Evolutionary conservation across 2,797 vertebrate species (phyloP), one percentile per base, ranked within the genome.

Genomic region (Xiphophorus birchmanni): DNA sequence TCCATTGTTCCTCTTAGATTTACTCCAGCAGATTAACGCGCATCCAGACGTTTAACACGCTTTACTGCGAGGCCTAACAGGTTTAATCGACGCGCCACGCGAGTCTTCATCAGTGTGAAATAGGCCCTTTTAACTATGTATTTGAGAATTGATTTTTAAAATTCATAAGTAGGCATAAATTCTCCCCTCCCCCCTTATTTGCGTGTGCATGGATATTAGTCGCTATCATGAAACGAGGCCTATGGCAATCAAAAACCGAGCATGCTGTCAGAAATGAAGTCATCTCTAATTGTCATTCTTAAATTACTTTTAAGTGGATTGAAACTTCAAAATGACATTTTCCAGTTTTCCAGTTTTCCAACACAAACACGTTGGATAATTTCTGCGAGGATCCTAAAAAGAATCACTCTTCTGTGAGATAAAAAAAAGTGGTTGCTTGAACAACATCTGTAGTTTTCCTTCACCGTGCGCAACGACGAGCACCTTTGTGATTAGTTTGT

Each of bases 61-160:
- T 89, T 77, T 44, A 81, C 85, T 81, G 10, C 67, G 84, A 84
- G 87, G 82, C 82, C 92, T 91, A 89, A 91, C 74, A 84, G 90
- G 85, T 94, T 93, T 92, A 92, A 91, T 90, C 89, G 91, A 84
- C 87, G 84, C 77, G 50, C 82, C 86, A 84, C 77, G 84, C 84
- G 88, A 90, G 90, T 86, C 87, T 92, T 93, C 84, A 89, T 91
- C 91, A 89, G 86, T 91, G 89, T 87, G 82, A 92, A 91, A 90
- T 83, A 87, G 82, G 86, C 79, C 84, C 83, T 87, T 87, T 86
- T 87, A 91, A 92, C 87, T 85, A 91, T 83, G 84, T 89, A 93
- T 92, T 92, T 88, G 80, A 86, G 82, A 93, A 93, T 91, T 93
- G 90, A 92, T 93, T 92, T 88, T 85, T 81, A 8, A 89, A 88